These are phyloP conservation scores for Oligia latruncula DNA, from an alignment of 2,888 invertebrate genomes.

Conservation along the genomic window DNA sequence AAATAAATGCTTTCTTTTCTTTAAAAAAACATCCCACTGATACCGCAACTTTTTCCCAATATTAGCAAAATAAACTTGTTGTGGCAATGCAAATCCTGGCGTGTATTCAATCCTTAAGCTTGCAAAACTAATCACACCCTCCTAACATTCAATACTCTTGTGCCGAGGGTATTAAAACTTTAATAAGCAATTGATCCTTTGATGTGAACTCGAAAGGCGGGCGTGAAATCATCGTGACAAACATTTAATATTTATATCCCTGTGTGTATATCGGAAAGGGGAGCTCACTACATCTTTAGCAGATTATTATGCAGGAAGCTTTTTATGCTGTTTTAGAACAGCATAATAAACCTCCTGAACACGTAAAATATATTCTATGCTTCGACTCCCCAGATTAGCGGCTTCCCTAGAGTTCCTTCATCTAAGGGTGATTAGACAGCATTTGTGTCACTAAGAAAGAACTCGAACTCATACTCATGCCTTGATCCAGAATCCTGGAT, in stretches of 20 bases:
- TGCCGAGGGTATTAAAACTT: constrained; percentile 32
- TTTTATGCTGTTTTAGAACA: background rate
- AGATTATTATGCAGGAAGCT: background rate
- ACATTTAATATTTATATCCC: constrained; percentile 38
- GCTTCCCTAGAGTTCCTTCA: background rate
- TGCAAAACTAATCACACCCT: background rate
- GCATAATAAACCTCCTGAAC: too few species aligned
- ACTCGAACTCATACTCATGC: background rate
- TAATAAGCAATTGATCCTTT: constrained; percentile 42
- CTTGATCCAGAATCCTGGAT: background rate
- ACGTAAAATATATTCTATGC: background rate
- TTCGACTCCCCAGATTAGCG: background rate
- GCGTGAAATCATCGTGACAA: constrained; percentile 18
- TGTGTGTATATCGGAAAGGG: constrained; percentile 22
- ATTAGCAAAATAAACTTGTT: background rate
- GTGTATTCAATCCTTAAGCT: constrained; percentile 7
- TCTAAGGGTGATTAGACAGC: background rate
- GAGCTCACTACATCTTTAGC: background rate
- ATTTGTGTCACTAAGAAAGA: background rate
- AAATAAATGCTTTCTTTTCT: background rate
- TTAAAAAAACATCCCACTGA: background rate
- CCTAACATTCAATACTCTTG: constrained; percentile 8
- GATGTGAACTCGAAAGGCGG: constrained; percentile 14
- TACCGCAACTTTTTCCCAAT: background rate
- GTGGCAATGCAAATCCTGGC: background rate